These are phyloP conservation scores for Hirundichthys speculiger DNA, from an alignment of 2,113 vertebrate species.

Conservation along the genomic window DNA sequence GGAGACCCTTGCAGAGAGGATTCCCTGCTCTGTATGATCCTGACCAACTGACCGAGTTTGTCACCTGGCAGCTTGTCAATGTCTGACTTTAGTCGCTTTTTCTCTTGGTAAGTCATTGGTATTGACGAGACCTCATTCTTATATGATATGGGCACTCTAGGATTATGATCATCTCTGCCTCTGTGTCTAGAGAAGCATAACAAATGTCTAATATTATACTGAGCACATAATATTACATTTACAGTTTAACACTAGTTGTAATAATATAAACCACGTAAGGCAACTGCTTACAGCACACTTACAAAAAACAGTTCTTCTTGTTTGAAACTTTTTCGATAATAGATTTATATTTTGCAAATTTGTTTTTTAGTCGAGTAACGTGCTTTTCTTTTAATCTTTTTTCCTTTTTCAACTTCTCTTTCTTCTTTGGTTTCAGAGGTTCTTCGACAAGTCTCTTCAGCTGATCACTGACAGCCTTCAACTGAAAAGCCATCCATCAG, in stretches of 20 bases:
- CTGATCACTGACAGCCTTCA: conserved; percentile 86
- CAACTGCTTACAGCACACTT: conserved; percentile 51
- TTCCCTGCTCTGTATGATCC: conserved; percentile 88
- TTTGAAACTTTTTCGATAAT: conserved; percentile 66
- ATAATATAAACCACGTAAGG: background rate
- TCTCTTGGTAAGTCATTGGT: conserved; percentile 90
- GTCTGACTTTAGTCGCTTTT: conserved; percentile 86
- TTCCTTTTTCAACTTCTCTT: conserved; percentile 77
- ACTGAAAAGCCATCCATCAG: conserved; percentile 68
- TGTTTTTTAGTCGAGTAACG: conserved; percentile 59
- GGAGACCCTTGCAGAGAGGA: conserved; percentile 76
- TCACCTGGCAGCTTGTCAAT: conserved; percentile 90
- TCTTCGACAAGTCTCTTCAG: conserved; percentile 82
- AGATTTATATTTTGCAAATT: conserved; percentile 55
- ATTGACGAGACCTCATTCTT: conserved; percentile 73
- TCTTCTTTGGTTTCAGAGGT: conserved; percentile 83
- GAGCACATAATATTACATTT: background rate
- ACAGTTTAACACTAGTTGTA: background rate
- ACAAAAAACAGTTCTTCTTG: conserved; percentile 77
- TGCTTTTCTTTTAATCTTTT: conserved; percentile 67
- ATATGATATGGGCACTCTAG: conserved; percentile 60
- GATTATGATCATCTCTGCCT: conserved; percentile 63
- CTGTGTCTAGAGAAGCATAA: conserved; percentile 70
- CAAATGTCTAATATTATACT: background rate
- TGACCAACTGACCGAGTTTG: conserved; percentile 85